Evolutionary conservation across 2,888 invertebrate species (phyloP).

Genomic region (Ariolimax columbianus): DNA sequence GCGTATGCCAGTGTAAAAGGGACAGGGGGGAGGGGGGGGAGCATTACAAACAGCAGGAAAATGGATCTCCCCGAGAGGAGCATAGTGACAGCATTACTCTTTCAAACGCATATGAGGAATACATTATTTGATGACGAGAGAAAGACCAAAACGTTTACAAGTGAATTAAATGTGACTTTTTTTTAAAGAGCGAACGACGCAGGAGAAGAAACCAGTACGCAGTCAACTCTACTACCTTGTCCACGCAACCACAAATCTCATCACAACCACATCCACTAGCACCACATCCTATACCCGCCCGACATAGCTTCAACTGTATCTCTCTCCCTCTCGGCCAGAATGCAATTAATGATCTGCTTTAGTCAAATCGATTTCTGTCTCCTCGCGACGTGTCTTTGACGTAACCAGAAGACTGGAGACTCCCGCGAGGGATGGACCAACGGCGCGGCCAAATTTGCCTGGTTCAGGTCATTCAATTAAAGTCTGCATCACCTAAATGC

Average conservation of each 20-base stretch:
- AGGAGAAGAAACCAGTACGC: no score
- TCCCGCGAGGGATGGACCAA: background rate
- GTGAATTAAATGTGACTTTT: no score
- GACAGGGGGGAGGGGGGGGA: no score
- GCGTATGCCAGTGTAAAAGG: no score
- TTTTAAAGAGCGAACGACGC: no score
- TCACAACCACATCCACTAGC: background rate
- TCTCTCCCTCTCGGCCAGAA: slow-evolving; percentile 41
- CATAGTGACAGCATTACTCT: no score
- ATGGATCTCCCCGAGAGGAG: no score
- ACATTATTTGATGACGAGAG: no score
- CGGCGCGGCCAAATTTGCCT: background rate
- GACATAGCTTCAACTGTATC: slow-evolving; percentile 30
- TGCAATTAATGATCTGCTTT: slow-evolving; percentile 49
- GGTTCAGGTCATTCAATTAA: slow-evolving; percentile 44
- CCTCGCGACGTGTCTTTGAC: slow-evolving; percentile 27
- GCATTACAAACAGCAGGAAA: no score
- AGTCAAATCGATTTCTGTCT: slow-evolving; percentile 42
- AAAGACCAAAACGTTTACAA: no score
- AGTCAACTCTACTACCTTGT: background rate
- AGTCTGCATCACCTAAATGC: slow-evolving; percentile 40
- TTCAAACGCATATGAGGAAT: no score
- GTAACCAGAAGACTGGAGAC: slow-evolving; percentile 29
- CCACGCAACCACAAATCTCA: background rate
- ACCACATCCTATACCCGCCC: slow-evolving; percentile 3